phyloP scores from a whole-genome alignment of 1,140 invertebrate species.

The Drosophila parvula region DNA sequence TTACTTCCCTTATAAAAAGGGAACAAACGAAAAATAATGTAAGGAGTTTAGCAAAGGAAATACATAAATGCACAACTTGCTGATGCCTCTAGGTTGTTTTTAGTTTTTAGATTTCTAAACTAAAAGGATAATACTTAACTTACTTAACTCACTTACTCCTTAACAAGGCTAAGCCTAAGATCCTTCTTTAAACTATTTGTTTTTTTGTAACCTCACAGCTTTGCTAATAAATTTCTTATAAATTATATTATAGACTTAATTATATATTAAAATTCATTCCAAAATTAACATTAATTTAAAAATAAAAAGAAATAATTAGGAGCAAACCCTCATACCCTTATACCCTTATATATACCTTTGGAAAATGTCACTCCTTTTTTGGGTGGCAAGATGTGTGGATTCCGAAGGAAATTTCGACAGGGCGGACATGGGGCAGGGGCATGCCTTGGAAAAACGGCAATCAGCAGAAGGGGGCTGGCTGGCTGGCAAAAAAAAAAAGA shows the following conservation, averaged over 20 bases:
- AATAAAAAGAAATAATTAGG: no score
- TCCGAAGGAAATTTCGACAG: background rate
- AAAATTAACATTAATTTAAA: no score
- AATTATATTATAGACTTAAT: background rate
- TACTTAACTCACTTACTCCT: no score
- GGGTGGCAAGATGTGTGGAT: slow-evolving; percentile 29
- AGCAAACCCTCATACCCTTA: background rate
- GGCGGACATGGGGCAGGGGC: background rate
- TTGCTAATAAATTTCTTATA: background rate
- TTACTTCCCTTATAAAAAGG: slow-evolving; percentile 8
- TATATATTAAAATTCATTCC: background rate
- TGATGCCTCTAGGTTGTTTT: background rate
- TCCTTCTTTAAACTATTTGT: background rate
- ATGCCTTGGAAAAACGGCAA: slow-evolving; percentile 42
- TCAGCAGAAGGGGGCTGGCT: background rate
- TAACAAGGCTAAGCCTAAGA: no score
- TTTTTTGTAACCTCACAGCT: background rate
- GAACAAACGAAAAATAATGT: background rate
- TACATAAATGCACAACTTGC: slow-evolving; percentile 8
- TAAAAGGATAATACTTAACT: background rate
- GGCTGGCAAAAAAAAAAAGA: background rate
- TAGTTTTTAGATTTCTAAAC: background rate
- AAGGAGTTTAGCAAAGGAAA: background rate
- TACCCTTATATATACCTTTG: background rate
- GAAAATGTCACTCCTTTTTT: slow-evolving; percentile 31